These are phyloP conservation scores for Papilio dardanus DNA, from an alignment of 1,140 invertebrate species.

Conservation along the genomic window DNA sequence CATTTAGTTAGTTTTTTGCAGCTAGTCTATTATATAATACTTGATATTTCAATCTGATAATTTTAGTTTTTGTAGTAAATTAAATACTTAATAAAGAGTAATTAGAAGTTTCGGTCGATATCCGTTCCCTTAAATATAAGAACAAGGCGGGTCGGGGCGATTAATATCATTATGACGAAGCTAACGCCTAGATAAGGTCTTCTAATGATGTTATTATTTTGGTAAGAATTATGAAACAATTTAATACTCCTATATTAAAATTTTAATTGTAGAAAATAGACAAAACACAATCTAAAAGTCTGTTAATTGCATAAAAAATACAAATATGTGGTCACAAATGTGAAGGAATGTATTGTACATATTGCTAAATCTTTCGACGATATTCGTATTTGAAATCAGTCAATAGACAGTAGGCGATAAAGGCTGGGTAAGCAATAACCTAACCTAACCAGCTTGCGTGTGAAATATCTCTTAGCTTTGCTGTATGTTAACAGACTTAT, in stretches of 20 bases:
- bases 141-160: background rate
- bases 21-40: no score
- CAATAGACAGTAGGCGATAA: conserved; percentile 44
- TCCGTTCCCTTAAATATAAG: background rate
- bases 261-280: background rate
- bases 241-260: conserved; percentile 11
- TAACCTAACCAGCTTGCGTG: conserved; percentile 1
- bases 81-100: background rate
- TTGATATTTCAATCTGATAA: no score
- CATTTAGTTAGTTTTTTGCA: no score
- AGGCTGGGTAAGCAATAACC: conserved; percentile 17
- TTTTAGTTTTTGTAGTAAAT: background rate
- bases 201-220: conserved; percentile 5
- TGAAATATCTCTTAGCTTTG: background rate
- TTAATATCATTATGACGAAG: conserved; percentile 11
- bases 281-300: background rate
- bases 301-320: background rate
- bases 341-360: conserved; percentile 2
- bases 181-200: background rate
- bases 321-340: no score
- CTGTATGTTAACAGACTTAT: background rate
- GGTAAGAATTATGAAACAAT: background rate
- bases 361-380: conserved; percentile 44
- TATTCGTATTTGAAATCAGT: conserved; percentile 43
- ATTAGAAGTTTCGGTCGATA: conserved; percentile 6